Percentiles rank a stretch among this genome's conserved stretches.
Evolutionary conservation across 1,140 invertebrate genomes (phyloP).

Genomic region (Samia ricini): DNA sequence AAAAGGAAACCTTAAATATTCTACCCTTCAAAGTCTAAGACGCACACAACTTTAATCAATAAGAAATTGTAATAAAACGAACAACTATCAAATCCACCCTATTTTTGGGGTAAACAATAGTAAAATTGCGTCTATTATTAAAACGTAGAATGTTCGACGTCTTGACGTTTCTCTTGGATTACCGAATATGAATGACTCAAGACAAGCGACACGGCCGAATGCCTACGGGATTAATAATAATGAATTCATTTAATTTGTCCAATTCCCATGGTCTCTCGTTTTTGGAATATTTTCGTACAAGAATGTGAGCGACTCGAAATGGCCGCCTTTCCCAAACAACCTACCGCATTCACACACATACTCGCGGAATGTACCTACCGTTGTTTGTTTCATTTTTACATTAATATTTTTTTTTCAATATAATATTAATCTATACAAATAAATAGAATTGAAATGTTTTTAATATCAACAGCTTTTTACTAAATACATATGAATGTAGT

Average conservation of each 20-base stretch:
- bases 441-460: no score
- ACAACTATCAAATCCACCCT: no score
- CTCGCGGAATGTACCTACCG: background rate
- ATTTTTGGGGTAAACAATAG: no score
- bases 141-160: background rate
- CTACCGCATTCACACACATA: conserved; percentile 36
- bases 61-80: no score
- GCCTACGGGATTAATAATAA: conserved; percentile 4
- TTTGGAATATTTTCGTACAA: conserved; percentile 35
- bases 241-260: conserved; percentile 43
- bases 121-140: no score
- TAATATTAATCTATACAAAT: no score
- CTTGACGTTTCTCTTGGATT: background rate
- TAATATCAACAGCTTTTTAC: no score
- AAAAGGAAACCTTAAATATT: no score
- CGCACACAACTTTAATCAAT: no score
- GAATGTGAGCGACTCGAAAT: conserved; percentile 35
- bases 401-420: no score
- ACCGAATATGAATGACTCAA: conserved; percentile 3
- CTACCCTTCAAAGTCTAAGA: no score
- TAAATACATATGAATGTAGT: no score
- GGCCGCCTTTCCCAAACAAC: conserved; percentile 21
- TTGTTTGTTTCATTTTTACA: background rate
- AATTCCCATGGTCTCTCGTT: conserved; percentile 40
- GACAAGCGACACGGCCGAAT: conserved; percentile 9